phyloP scores from a whole-genome alignment of 2,113 vertebrate species.

The Thalassoma bifasciatum region DNA sequence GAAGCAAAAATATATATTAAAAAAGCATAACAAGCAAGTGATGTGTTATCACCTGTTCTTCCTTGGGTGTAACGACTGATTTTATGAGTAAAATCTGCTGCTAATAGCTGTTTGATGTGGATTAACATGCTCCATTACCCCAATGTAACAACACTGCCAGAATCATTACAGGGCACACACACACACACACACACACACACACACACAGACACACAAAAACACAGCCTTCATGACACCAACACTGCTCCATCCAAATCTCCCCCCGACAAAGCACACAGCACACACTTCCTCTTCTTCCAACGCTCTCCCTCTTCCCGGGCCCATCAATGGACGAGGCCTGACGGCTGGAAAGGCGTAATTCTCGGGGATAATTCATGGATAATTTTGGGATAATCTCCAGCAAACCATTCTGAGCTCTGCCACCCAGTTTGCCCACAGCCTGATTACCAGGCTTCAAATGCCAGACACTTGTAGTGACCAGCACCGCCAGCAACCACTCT shows the following conservation, averaged over 20 bases:
- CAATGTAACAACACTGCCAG: constrained; percentile 78
- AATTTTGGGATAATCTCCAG: constrained; percentile 84
- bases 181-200: constrained; percentile 35
- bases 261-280: constrained; percentile 44
- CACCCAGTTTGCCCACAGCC: constrained; percentile 79
- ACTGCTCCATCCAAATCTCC: constrained; percentile 68
- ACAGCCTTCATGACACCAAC: constrained; percentile 44
- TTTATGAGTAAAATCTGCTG: constrained; percentile 66
- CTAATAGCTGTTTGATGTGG: constrained; percentile 81
- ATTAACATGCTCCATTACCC: constrained; percentile 83
- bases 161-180: constrained; percentile 62
- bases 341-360: constrained; percentile 75
- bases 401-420: constrained; percentile 75
- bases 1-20: neutral
- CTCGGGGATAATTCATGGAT: constrained; percentile 81
- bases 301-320: constrained; percentile 57
- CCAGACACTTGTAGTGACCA: constrained; percentile 81
- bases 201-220: constrained; percentile 7
- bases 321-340: constrained; percentile 73
- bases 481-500: constrained; percentile 76
- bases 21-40: neutral
- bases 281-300: constrained; percentile 62
- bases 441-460: constrained; percentile 76
- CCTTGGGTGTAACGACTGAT: constrained; percentile 37
- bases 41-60: constrained; percentile 21